Conservation (phyloP, 2,888 invertebrate species). For the Gari tellinella region DNA sequence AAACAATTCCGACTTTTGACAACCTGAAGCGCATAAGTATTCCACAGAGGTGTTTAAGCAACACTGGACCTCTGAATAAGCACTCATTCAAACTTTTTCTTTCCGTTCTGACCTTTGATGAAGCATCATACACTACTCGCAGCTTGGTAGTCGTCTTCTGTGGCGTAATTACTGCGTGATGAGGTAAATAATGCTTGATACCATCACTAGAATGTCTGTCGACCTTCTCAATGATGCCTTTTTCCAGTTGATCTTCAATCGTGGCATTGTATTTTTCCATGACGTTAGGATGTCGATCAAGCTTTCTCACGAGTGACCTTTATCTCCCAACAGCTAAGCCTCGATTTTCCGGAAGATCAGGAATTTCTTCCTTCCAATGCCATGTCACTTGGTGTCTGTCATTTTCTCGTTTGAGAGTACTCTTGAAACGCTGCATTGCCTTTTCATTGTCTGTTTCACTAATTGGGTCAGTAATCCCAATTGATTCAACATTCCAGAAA, state of each 20-base stretch:
- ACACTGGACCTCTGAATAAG: slow-evolving; percentile 19
- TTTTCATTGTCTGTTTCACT: slow-evolving; percentile 13
- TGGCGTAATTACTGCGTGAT: slow-evolving; percentile 18
- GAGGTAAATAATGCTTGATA: slow-evolving; percentile 17
- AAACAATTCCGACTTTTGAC: slow-evolving; percentile 10
- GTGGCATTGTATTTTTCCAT: slow-evolving; percentile 10
- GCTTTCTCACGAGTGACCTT: slow-evolving; percentile 5
- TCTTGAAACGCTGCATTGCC: slow-evolving; percentile 13
- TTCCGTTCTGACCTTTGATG: slow-evolving; percentile 10
- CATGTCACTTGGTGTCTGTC: slow-evolving; percentile 20
- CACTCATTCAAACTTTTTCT: slow-evolving; percentile 27
- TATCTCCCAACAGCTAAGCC: slow-evolving; percentile 21
- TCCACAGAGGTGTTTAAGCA: slow-evolving; percentile 19
- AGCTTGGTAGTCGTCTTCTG: slow-evolving; percentile 17
- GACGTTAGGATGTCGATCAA: slow-evolving; percentile 19
- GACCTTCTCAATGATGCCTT: slow-evolving; percentile 19
- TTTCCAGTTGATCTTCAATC: slow-evolving; percentile 17
- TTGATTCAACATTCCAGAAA: slow-evolving; percentile 28
- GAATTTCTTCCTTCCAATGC: slow-evolving; percentile 22
- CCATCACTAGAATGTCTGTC: slow-evolving; percentile 2
- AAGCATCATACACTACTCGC: slow-evolving; percentile 27
- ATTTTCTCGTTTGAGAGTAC: slow-evolving; percentile 10
- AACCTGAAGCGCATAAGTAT: slow-evolving; percentile 13
- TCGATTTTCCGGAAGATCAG: slow-evolving; percentile 22
- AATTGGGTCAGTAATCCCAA: slow-evolving; percentile 7